phyloP scores from a whole-genome alignment of 2,113 vertebrate genomes.

The Myotis yumanensis region DNA sequence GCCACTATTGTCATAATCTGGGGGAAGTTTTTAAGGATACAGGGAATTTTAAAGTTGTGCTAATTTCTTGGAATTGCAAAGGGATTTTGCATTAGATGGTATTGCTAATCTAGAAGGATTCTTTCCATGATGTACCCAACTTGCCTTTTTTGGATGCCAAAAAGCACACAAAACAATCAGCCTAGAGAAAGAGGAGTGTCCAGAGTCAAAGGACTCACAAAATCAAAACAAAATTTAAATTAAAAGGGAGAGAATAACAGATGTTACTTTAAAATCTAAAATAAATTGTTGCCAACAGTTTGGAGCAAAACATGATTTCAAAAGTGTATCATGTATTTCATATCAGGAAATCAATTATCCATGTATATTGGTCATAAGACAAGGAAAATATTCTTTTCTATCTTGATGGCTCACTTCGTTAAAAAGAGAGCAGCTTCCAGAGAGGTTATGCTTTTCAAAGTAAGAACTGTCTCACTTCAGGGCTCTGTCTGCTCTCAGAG shows the following conservation, averaged over 20 bases:
- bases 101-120: neutral
- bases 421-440: constrained; percentile 54
- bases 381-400: constrained; percentile 43
- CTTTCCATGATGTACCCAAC: neutral
- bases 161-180: constrained; percentile 34
- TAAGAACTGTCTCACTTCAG: constrained; percentile 31
- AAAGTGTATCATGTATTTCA: constrained; percentile 47
- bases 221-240: constrained; percentile 43
- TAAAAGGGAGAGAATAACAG: constrained; percentile 29
- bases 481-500: neutral
- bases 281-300: constrained; percentile 32
- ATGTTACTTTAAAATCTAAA: constrained; percentile 50
- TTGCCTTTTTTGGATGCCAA: neutral
- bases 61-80: constrained; percentile 17
- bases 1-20: neutral
- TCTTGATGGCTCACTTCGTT: constrained; percentile 53
- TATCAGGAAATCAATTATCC: constrained; percentile 57
- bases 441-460: constrained; percentile 53
- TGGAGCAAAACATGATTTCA: constrained; percentile 36
- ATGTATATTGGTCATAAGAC: constrained; percentile 37
- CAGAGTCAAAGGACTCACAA: neutral
- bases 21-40: neutral
- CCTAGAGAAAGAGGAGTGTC: neutral
- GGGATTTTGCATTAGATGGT: neutral
- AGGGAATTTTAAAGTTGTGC: neutral